Percentiles rank a stretch among this genome's conserved stretches.
These are phyloP conservation scores for Noctua comes DNA, from an alignment of 2,888 invertebrate species.

Conservation along the genomic window DNA sequence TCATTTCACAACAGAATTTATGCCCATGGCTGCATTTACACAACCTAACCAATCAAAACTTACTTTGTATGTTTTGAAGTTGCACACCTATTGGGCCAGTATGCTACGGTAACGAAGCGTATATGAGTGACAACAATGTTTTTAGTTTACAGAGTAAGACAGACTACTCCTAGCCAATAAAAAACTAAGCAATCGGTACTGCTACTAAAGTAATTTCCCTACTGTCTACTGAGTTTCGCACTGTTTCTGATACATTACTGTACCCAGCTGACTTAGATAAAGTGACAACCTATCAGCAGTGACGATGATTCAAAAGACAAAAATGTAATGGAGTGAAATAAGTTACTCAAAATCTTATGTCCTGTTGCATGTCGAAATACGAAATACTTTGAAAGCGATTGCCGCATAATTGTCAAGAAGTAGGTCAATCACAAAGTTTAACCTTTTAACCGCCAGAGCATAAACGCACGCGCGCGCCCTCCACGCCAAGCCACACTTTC, in stretches of 20 bases:
- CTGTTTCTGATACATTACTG: background rate
- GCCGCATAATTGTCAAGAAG: too few species aligned
- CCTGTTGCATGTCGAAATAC: background rate
- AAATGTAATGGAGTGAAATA: too few species aligned
- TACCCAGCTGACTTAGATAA: accelerated
- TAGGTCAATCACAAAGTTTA: too few species aligned
- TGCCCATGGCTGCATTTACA: background rate
- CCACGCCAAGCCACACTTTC: too few species aligned
- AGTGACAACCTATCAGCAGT: background rate
- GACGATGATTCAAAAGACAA: background rate
- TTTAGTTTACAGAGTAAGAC: background rate
- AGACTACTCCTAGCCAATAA: background rate
- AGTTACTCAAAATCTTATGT: background rate
- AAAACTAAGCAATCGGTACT: background rate
- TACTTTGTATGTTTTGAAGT: constrained; percentile 22
- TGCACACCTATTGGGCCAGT: background rate
- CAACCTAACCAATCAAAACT: constrained; percentile 28
- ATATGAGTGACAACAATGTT: constrained; percentile 7
- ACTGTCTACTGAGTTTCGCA: accelerated
- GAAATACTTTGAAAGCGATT: background rate
- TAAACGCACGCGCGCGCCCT: too few species aligned
- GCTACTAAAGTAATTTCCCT: too few species aligned
- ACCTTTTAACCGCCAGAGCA: too few species aligned
- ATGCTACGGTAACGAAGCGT: background rate
- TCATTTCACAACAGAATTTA: background rate